Evolutionary conservation across 2,113 vertebrate species (phyloP).

Genomic region (Pelecanoides urinatrix): DNA sequence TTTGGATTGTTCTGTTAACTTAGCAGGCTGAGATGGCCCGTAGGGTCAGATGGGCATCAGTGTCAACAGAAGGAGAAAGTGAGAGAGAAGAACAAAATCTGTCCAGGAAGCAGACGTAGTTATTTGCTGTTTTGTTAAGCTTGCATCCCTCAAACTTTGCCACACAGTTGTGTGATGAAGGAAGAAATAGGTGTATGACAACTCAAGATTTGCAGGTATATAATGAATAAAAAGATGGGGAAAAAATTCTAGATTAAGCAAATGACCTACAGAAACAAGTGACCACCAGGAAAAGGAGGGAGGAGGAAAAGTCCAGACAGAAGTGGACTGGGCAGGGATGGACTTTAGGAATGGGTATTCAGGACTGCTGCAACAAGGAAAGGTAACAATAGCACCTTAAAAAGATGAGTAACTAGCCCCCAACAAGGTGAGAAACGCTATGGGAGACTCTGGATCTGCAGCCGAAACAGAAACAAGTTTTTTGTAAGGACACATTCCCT

Average conservation of each 20-base stretch:
- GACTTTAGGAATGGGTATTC: not conserved
- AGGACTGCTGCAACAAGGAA: not conserved
- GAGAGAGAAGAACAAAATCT: not conserved
- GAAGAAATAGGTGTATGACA: not conserved
- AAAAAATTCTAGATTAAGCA: not conserved
- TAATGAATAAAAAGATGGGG: not conserved
- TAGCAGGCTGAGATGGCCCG: not conserved
- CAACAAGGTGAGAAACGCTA: not conserved
- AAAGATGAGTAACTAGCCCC: not conserved
- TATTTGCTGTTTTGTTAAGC: not conserved
- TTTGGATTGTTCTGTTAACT: not conserved
- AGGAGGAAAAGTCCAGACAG: not conserved
- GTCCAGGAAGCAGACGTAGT: not conserved
- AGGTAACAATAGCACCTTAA: not conserved
- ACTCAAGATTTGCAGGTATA: not conserved
- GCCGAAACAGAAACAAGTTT: not conserved
- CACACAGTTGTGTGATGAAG: not conserved
- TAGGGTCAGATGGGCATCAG: not conserved
- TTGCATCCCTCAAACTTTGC: not conserved
- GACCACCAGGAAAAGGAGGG: not conserved
- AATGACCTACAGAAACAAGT: not conserved
- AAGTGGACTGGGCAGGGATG: not conserved
- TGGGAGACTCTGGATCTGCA: not conserved
- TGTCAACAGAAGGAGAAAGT: not conserved
- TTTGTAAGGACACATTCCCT: not conserved